Evolutionary conservation across 2,113 vertebrate genomes (phyloP), one percentile per base, ranked within the genome.

Genomic region (Hipposideros armiger): DNA sequence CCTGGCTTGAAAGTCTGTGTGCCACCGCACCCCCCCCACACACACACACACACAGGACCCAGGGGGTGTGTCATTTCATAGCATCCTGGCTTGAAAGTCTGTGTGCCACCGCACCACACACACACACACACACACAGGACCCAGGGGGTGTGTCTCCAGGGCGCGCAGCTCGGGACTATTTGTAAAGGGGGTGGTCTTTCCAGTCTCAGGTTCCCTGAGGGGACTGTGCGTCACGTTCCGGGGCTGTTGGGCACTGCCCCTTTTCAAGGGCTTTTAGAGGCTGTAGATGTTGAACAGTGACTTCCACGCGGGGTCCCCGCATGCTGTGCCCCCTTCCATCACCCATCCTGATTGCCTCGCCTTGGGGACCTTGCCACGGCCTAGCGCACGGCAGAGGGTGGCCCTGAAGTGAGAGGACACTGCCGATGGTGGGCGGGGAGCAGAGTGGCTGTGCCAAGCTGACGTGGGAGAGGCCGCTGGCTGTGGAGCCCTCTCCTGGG

Each of bases 161-260:
- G 22, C 3, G 0, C 0, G 2, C 2, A 11, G 66, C 47, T 50
- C 11, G 47, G 47, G 13, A 11, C 45, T 2, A 0, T 3, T 1
- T 10, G 36, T 28, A 8, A 1, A 2, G 40, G 36, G 60, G 36
- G 22, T 0, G n/a, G 17, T 14, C n/a, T 3, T 14, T 26, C n/a
- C 1, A 66, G 36, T 30, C 40, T 15, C 1, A 3, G 7, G 73
- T 2, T 1, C 19, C 50, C 58, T 32, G 73, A 4, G 60, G 6
- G 52, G 20, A 17, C 36, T 4, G 47, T 6, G 26, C 36, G 8
- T 24, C 6, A 0, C 0, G 1, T 11, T 5, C 24, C 10, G 56
- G 73, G 87, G 45, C 73, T 20, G 6, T 16, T 2, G 60, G 73
- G n/a, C 15, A 2, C 69, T 30, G n/a, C 19, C 36, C 67, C 40